A percentile compares a stretch with the other conserved stretches of the same genome.
Conservation (phyloP, 2,797 vertebrate genomes). For the Amblyraja radiata region DNA sequence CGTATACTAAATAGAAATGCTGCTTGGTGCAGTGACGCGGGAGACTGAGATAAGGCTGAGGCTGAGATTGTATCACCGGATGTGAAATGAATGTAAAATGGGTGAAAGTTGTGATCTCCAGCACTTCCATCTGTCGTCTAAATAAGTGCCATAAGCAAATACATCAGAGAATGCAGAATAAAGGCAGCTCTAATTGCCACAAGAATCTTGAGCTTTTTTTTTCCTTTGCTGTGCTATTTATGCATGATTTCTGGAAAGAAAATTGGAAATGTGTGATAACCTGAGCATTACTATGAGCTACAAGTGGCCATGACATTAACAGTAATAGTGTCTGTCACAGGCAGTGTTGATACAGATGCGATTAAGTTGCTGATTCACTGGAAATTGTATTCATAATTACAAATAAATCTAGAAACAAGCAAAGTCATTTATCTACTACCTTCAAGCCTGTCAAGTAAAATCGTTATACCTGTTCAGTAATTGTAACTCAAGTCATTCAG, state of each 20-base stretch:
- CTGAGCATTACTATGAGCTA: conserved; percentile 14
- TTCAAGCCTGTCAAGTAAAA: conserved; percentile 52
- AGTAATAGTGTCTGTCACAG: conserved; percentile 33
- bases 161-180: not conserved
- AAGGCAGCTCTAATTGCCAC: not conserved
- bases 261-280: conserved; percentile 27
- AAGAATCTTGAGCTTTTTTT: not conserved
- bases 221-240: not conserved
- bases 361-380: conserved; percentile 37
- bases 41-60: not conserved
- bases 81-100: not conserved
- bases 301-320: conserved; percentile 22
- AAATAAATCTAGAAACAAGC: conserved; percentile 43
- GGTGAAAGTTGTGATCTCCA: not conserved
- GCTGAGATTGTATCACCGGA: not conserved
- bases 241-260: conserved; percentile 27
- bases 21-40: not conserved
- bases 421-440: conserved; percentile 45
- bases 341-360: not conserved
- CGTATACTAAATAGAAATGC: conserved; percentile 2
- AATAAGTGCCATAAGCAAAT: not conserved
- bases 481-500: conserved; percentile 57
- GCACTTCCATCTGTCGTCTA: not conserved
- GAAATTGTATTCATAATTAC: conserved; percentile 37
- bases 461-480: conserved; percentile 53